These are phyloP conservation scores for Prunella himalayana DNA, from an alignment of 2,113 vertebrate genomes.

Conservation along the genomic window DNA sequence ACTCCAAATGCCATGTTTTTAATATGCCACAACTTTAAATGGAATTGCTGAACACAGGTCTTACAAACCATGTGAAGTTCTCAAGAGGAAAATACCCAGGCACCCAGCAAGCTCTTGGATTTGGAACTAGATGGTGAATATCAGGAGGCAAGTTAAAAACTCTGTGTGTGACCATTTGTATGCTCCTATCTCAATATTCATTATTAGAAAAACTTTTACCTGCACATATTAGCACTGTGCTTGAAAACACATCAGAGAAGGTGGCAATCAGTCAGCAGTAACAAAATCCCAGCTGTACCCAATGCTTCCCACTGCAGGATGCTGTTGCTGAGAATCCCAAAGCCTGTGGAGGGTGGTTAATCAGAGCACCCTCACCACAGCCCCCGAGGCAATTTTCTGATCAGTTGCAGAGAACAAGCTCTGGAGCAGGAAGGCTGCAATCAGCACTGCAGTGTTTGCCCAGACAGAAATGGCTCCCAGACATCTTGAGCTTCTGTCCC, in stretches of 20 bases:
- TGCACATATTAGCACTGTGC: not conserved
- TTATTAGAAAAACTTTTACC: not conserved
- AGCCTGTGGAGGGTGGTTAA: not conserved
- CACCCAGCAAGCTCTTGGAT: not conserved
- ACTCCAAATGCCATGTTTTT: not conserved
- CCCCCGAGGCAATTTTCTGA: not conserved
- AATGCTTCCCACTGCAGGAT: not conserved
- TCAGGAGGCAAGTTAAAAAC: not conserved
- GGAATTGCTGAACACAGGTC: not conserved
- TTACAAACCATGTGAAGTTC: not conserved
- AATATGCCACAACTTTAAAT: accelerated
- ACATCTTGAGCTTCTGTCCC: not conserved
- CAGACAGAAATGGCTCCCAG: not conserved
- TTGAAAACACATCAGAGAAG: not conserved
- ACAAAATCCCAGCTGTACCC: not conserved
- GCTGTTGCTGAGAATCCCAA: not conserved
- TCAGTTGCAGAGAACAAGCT: not conserved
- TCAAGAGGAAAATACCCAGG: not conserved
- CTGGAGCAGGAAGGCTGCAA: not conserved
- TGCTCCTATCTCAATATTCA: not conserved
- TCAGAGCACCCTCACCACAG: not conserved
- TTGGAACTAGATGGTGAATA: not conserved
- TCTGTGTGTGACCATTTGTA: accelerated
- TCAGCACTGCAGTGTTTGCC: not conserved
- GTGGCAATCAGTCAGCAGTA: not conserved